Conservation (phyloP, 2,797 vertebrate species). For the Dicrostonyx torquatus region DNA sequence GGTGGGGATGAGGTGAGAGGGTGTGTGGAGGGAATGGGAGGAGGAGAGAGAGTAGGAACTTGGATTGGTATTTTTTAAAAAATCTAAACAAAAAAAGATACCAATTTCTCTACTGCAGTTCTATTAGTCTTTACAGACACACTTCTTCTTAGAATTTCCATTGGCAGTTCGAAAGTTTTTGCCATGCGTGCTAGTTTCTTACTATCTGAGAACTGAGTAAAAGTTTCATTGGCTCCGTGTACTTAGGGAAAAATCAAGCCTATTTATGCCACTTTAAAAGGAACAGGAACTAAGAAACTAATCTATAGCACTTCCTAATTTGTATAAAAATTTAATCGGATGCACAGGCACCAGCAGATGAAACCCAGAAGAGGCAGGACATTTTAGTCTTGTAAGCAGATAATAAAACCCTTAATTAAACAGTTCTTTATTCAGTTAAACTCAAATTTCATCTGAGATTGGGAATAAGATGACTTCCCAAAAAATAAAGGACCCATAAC, state of each 20-base stretch:
- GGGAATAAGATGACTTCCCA: not conserved
- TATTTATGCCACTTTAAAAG: conserved; percentile 47
- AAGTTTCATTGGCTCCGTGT: conserved; percentile 50
- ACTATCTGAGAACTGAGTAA: conserved; percentile 54
- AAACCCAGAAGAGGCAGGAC: conserved; percentile 6
- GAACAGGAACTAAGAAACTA: conserved; percentile 34
- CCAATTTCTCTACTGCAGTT: not conserved
- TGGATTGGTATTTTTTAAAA: no score
- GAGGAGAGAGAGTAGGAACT: no score
- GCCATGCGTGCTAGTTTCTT: conserved; percentile 55
- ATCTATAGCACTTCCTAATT: conserved; percentile 51
- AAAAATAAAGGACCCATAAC: not conserved
- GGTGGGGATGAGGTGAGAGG: no score
- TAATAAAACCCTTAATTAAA: not conserved
- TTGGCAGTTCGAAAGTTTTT: conserved; percentile 53
- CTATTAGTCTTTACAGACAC: not conserved
- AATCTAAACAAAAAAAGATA: no score
- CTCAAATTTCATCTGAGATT: not conserved
- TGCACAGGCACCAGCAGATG: not conserved
- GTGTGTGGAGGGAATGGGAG: no score
- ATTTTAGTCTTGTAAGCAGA: conserved; percentile 14
- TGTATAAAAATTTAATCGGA: conserved; percentile 51
- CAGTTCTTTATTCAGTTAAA: conserved; percentile 5
- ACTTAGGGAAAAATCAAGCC: conserved; percentile 64
- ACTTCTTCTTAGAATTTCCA: not conserved